A percentile compares a stretch with the other conserved stretches of the same genome.
Evolutionary conservation across 2,888 invertebrate genomes (phyloP).

Genomic region (Monopis laevigella): DNA sequence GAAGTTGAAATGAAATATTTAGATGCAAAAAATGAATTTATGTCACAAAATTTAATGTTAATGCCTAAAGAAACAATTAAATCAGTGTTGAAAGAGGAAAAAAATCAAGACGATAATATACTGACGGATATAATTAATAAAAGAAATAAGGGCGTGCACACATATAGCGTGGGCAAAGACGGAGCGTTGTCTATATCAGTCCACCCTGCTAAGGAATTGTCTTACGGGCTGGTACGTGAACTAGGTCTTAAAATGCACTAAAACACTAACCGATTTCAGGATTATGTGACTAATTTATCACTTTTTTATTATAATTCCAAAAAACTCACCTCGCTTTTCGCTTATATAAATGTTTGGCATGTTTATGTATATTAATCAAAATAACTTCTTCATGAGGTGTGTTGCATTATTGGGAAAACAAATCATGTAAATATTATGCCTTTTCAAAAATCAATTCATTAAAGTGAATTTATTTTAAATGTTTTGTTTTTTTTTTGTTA

Average conservation of each 20-base stretch:
- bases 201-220: conserved; percentile 37
- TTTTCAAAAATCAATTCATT: no score
- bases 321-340: no score
- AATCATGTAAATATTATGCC: no score
- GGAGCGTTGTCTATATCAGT: conserved; percentile 56
- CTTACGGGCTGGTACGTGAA: conserved; percentile 42
- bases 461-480: no score
- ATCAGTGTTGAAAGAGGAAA: conserved; percentile 44
- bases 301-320: no score
- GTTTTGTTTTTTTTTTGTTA: conserved; percentile 44
- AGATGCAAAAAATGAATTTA: conserved; percentile 58
- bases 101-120: conserved; percentile 44
- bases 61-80: conserved; percentile 47
- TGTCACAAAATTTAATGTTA: conserved; percentile 53
- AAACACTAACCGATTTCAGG: no score
- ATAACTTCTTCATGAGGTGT: no score
- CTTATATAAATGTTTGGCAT: no score
- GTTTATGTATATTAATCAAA: no score
- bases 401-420: no score
- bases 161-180: conserved; percentile 49
- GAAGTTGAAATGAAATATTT: conserved; percentile 53
- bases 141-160: conserved; percentile 35
- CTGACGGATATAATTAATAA: conserved; percentile 42
- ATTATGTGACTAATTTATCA: no score
- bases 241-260: conserved; percentile 3